phyloP scores from a whole-genome alignment of 2,113 vertebrate genomes.

The Catharus fuscescens region DNA sequence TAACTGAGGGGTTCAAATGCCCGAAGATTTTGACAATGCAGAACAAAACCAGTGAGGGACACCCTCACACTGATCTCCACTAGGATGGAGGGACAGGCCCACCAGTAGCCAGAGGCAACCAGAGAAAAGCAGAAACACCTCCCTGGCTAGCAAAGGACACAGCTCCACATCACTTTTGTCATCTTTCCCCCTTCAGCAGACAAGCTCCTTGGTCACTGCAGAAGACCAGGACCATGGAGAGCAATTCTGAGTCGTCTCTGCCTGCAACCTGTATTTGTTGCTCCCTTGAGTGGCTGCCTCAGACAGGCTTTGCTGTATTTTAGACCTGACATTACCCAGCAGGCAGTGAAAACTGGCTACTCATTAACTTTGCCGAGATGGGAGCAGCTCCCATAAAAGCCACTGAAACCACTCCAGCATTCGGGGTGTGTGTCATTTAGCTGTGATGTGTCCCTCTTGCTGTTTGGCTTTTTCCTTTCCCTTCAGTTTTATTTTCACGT shows the following conservation, averaged over 20 bases:
- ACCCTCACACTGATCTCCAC: fast-evolving
- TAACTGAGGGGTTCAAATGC: fast-evolving
- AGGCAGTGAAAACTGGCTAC: conserved; percentile 59
- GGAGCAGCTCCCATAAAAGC: conserved; percentile 71
- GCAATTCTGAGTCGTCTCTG: not conserved
- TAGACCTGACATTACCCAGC: conserved; percentile 67
- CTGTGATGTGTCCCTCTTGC: conserved; percentile 54
- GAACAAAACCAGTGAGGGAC: not conserved
- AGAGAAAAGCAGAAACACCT: not conserved
- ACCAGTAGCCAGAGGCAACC: not conserved
- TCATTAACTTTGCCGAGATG: conserved; percentile 60
- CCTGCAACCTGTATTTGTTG: conserved; percentile 19
- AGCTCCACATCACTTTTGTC: not conserved
- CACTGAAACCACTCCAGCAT: conserved; percentile 40
- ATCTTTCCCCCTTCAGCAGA: not conserved
- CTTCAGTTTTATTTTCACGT: conserved; percentile 44
- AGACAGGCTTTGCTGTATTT: conserved; percentile 63
- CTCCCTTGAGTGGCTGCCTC: conserved; percentile 37
- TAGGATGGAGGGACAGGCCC: not conserved
- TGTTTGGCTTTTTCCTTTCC: not conserved
- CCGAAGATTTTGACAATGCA: not conserved
- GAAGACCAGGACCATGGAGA: not conserved
- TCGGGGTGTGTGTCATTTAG: conserved; percentile 51
- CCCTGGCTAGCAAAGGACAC: not conserved
- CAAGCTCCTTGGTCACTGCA: conserved; percentile 10